phyloP scores from a whole-genome alignment of 2,113 vertebrate species.

The Gavia stellata region DNA sequence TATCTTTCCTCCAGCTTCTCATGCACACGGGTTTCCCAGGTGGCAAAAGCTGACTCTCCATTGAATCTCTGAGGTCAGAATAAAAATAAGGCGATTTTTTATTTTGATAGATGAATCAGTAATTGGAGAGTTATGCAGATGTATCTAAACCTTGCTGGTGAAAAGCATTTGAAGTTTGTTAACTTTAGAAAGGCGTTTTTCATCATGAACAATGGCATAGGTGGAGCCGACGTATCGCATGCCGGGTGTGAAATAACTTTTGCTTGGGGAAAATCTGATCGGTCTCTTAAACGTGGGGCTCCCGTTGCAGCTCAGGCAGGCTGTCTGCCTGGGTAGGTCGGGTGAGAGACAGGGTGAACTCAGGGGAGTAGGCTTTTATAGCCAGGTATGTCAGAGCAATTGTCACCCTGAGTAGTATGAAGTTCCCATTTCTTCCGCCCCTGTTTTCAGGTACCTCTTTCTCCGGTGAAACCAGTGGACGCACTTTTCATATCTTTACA shows the following conservation, averaged over 20 bases:
- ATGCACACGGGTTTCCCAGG: not conserved
- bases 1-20: not conserved
- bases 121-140: not conserved
- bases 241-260: not conserved
- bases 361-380: not conserved
- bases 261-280: not conserved
- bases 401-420: rapidly evolving
- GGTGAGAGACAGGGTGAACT: not conserved
- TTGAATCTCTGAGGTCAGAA: not conserved
- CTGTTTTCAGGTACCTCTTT: not conserved
- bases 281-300: not conserved
- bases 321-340: rapidly evolving
- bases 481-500: rapidly evolving
- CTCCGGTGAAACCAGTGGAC: not conserved
- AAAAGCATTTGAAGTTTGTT: not conserved
- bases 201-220: not conserved
- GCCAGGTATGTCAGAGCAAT: not conserved
- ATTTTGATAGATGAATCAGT: not conserved
- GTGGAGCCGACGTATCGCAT: rapidly evolving
- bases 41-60: not conserved
- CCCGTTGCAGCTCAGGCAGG: not conserved
- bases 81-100: not conserved
- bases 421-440: not conserved
- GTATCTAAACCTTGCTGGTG: not conserved
- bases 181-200: not conserved